A percentile compares a stretch with the other conserved stretches of the same genome.
These are phyloP conservation scores for Hyposoter dolosus DNA, from an alignment of 2,888 invertebrate genomes.

Conservation along the genomic window DNA sequence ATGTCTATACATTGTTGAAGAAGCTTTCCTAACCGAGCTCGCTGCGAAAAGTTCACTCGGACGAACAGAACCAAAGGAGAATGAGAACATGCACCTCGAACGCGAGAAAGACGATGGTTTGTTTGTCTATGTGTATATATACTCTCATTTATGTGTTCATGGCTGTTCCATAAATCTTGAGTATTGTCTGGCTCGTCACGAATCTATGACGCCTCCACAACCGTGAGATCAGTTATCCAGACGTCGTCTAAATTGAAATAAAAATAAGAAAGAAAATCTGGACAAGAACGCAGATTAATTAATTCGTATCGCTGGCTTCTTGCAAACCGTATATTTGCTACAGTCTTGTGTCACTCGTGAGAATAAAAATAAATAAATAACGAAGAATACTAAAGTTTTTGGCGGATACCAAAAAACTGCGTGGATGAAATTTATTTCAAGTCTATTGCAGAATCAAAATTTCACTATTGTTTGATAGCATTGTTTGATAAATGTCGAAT, in stretches of 20 bases:
- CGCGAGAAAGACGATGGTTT: constrained; percentile 17
- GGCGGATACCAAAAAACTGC: not conserved
- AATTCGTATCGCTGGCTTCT: not conserved
- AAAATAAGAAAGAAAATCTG: not conserved
- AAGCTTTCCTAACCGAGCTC: constrained; percentile 72
- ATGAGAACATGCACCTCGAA: constrained; percentile 38
- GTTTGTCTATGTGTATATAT: constrained; percentile 31
- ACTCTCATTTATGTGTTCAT: not conserved
- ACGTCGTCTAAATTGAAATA: not conserved
- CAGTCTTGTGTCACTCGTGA: not conserved
- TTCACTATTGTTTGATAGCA: not conserved
- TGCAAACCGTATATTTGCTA: not conserved
- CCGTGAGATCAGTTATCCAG: constrained; percentile 25
- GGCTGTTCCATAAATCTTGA: not conserved
- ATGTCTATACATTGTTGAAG: constrained; percentile 71
- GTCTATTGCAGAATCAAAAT: not conserved
- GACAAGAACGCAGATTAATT: not conserved
- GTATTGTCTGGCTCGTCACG: constrained; percentile 32
- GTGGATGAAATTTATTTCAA: not conserved
- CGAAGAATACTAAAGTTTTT: not conserved
- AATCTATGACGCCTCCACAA: constrained; percentile 39
- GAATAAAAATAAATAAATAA: not conserved
- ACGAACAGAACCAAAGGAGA: constrained; percentile 47
- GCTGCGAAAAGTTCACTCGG: constrained; percentile 50
- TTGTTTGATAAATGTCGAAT: constrained; percentile 8